These are phyloP conservation scores for Gymnocheta viridis DNA, from an alignment of 2,888 invertebrate species.

Conservation along the genomic window DNA sequence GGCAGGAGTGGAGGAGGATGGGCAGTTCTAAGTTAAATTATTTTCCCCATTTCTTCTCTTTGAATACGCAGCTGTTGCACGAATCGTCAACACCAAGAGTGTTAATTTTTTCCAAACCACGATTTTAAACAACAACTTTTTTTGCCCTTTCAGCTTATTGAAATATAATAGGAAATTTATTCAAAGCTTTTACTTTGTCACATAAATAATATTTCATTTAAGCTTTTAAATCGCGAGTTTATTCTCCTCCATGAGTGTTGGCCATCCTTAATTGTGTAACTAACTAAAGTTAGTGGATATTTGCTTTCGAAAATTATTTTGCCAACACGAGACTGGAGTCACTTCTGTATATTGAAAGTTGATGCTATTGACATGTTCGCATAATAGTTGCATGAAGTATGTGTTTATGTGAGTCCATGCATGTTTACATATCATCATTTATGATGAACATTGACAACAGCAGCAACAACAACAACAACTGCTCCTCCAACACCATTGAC, in stretches of 20 bases:
- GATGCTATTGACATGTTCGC: conserved; percentile 45
- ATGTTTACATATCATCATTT: conserved; percentile 34
- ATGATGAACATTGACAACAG: conserved; percentile 47
- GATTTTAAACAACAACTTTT: too few relatives aligned
- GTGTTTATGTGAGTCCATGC: neutral
- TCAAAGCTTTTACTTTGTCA: too few relatives aligned
- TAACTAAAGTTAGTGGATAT: conserved; percentile 4
- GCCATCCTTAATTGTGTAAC: conserved; percentile 1
- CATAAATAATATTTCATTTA: too few relatives aligned
- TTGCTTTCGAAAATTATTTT: conserved; percentile 12
- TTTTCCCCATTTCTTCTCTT: too few relatives aligned
- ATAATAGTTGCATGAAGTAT: conserved; percentile 39
- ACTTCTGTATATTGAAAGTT: conserved; percentile 11
- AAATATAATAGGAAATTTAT: too few relatives aligned
- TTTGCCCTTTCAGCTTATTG: too few relatives aligned
- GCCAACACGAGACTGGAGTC: conserved; percentile 22
- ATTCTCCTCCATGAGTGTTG: neutral
- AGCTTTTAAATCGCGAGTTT: too few relatives aligned
- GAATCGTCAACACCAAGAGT: too few relatives aligned
- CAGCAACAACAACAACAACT: conserved; percentile 30
- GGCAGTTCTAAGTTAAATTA: too few relatives aligned
- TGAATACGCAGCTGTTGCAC: too few relatives aligned
- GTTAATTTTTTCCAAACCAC: too few relatives aligned
- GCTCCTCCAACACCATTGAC: neutral
- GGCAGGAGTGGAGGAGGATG: too few relatives aligned